A percentile compares a stretch with the other conserved stretches of the same genome.
Evolutionary conservation across 2,113 vertebrate species (phyloP).

Genomic region (Prietella phreatophila): DNA sequence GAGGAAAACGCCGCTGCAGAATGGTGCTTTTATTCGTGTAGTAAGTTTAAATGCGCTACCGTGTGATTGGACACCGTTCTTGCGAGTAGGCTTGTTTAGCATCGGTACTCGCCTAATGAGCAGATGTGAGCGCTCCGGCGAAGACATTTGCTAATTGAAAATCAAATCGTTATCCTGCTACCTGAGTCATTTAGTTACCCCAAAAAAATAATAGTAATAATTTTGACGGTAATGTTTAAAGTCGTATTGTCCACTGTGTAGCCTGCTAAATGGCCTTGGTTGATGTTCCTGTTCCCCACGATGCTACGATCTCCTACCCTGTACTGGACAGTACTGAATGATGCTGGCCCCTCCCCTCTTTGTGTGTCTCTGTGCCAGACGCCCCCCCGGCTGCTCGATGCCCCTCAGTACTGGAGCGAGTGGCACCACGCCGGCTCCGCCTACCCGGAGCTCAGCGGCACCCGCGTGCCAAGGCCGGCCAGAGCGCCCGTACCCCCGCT

Average conservation of each 20-base stretch:
- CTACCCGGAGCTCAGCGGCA: constrained; percentile 77
- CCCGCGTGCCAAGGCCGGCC: constrained; percentile 78
- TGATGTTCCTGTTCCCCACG: constrained; percentile 3
- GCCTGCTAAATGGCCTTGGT: not conserved
- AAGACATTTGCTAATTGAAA: no score
- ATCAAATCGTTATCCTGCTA: not conserved
- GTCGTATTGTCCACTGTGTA: not conserved
- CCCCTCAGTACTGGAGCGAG: constrained; percentile 87
- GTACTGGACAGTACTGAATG: constrained; percentile 9
- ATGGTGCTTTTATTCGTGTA: not conserved
- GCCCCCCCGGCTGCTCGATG: constrained; percentile 67
- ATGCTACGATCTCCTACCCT: not conserved
- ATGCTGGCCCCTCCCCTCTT: constrained; percentile 41
- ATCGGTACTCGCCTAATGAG: not conserved
- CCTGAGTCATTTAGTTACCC: not conserved
- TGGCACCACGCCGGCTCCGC: constrained; percentile 84
- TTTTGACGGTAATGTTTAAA: not conserved
- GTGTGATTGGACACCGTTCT: not conserved
- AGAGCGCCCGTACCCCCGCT: constrained; percentile 84
- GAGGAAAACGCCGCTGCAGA: not conserved
- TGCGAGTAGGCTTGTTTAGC: not conserved
- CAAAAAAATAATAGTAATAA: not conserved
- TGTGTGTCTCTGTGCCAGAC: constrained; percentile 57
- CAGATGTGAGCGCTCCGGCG: not conserved
- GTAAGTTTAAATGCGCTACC: not conserved